Conservation (phyloP, 2,888 invertebrate genomes). For the Chloromyia formosa region DNA sequence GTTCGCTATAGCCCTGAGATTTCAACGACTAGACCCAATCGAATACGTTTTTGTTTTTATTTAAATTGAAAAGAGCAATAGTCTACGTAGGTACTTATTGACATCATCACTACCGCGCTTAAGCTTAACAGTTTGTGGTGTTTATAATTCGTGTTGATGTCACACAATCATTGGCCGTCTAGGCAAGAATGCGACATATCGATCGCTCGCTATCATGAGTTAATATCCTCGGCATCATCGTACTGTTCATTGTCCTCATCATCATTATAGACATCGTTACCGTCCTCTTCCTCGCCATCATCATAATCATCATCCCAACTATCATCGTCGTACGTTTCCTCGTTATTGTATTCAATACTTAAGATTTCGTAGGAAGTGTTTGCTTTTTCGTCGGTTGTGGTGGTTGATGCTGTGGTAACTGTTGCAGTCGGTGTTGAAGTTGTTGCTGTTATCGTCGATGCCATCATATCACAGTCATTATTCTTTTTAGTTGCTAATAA, state of each 20-base stretch:
- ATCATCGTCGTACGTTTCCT: slow-evolving; percentile 44
- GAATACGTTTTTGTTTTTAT: not conserved
- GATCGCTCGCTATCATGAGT: slow-evolving; percentile 28
- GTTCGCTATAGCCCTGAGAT: no score
- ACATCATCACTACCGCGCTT: not conserved
- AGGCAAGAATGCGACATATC: not conserved
- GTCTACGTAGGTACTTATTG: slow-evolving; percentile 1
- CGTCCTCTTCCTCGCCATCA: slow-evolving; percentile 46
- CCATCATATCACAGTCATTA: slow-evolving; percentile 29
- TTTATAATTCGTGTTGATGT: not conserved
- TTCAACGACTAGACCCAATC: no score
- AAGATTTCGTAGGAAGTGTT: slow-evolving; percentile 48
- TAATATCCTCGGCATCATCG: slow-evolving; percentile 46
- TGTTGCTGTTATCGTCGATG: slow-evolving; percentile 26
- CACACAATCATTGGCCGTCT: not conserved
- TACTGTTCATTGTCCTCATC: slow-evolving; percentile 45
- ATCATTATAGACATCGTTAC: slow-evolving; percentile 41
- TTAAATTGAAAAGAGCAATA: not conserved
- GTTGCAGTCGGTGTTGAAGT: slow-evolving; percentile 25
- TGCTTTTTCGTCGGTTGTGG: slow-evolving; percentile 35
- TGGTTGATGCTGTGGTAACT: slow-evolving; percentile 16
- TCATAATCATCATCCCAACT: slow-evolving; percentile 44
- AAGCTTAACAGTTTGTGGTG: slow-evolving; percentile 18
- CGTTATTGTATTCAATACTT: slow-evolving; percentile 47
- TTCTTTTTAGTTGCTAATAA: slow-evolving; percentile 1